Conservation (phyloP, 2,113 vertebrate species). For the Phyllopteryx taeniolatus region DNA sequence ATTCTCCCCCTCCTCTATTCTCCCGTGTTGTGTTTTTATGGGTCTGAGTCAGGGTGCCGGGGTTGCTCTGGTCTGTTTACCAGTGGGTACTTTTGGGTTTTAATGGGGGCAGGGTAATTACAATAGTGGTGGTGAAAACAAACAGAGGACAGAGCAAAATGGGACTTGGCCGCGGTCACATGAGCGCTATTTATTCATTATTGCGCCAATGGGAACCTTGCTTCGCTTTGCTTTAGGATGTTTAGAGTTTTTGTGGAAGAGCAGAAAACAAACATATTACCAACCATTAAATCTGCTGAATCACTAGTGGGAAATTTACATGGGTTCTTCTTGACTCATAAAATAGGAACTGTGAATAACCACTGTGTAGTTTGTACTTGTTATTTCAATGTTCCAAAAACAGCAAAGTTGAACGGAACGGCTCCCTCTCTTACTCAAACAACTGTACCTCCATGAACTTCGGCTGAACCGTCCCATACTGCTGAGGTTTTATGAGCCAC, state of each 20-base stretch:
- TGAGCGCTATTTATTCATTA: constrained; percentile 72
- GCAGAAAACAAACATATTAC: constrained; percentile 40
- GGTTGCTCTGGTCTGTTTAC: constrained; percentile 67
- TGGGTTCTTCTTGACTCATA: not conserved
- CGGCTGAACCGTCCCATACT: constrained; percentile 54
- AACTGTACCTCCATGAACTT: constrained; percentile 63
- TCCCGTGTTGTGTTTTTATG: constrained; percentile 60
- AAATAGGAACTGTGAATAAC: constrained; percentile 16
- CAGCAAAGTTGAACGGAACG: constrained; percentile 23
- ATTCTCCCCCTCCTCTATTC: constrained; percentile 24
- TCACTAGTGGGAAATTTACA: constrained; percentile 26
- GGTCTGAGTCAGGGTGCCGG: constrained; percentile 63
- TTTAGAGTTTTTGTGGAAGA: constrained; percentile 45
- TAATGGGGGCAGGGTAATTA: constrained; percentile 61
- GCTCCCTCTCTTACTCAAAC: constrained; percentile 14
- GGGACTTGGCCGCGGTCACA: constrained; percentile 64
- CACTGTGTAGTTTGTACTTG: not conserved
- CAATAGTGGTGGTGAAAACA: constrained; percentile 68
- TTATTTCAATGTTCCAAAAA: constrained; percentile 40
- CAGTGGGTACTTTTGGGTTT: constrained; percentile 54
- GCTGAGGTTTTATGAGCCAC: constrained; percentile 63
- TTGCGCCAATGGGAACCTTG: constrained; percentile 60
- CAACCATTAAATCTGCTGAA: constrained; percentile 43
- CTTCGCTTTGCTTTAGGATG: constrained; percentile 61
- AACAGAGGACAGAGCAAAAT: constrained; percentile 66